A percentile compares a stretch with the other conserved stretches of the same genome.
Conservation (phyloP, 2,113 vertebrate species). For the Nyctibius bracteatus region DNA sequence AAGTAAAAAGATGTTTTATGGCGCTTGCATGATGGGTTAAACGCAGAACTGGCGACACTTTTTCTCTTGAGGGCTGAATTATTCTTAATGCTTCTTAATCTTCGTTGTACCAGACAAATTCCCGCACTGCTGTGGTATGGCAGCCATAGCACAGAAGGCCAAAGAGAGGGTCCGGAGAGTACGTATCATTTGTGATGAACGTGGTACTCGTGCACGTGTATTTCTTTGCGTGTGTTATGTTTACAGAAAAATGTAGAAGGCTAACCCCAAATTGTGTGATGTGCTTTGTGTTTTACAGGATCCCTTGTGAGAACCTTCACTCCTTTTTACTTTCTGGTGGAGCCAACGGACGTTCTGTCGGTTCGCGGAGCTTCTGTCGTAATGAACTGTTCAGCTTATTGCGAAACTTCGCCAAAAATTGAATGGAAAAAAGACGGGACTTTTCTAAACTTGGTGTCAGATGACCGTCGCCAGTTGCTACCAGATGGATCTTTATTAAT, state of each 20-base stretch:
- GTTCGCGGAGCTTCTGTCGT: conserved; percentile 79
- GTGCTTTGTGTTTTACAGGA: conserved; percentile 64
- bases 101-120: neutral
- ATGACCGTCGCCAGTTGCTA: conserved; percentile 88
- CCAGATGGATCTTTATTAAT: conserved; percentile 89
- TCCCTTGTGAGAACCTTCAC: conserved; percentile 82
- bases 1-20: neutral
- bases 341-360: conserved; percentile 85
- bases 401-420: conserved; percentile 78
- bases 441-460: conserved; percentile 85
- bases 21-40: neutral
- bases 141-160: neutral
- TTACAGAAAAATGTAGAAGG: accelerated
- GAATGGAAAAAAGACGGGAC: conserved; percentile 98
- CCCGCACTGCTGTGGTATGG: neutral
- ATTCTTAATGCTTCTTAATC: neutral
- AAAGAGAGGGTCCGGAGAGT: neutral
- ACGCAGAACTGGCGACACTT: neutral
- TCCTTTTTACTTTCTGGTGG: conserved; percentile 90
- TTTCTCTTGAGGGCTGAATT: neutral
- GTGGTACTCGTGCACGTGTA: accelerated
- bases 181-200: accelerated
- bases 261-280: neutral
- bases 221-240: accelerated
- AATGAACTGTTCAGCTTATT: conserved; percentile 90